A percentile compares a stretch with the other conserved stretches of the same genome.
Conservation (phyloP, 2,113 vertebrate species). For the Podarcis raffonei region DNA sequence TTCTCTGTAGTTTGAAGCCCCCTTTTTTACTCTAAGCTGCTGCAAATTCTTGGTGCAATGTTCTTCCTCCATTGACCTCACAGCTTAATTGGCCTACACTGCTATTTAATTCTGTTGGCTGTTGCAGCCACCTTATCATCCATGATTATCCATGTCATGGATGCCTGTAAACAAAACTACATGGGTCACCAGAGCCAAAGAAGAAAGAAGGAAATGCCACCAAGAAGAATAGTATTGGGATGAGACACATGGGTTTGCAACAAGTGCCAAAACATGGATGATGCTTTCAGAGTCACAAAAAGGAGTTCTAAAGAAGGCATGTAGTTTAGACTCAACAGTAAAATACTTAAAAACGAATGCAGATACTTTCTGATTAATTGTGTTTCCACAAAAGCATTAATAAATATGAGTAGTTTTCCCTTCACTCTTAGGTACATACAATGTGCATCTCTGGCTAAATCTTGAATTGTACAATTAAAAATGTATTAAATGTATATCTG, state of each 20-base stretch:
- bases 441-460: neutral
- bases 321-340: neutral
- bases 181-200: neutral
- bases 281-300: neutral
- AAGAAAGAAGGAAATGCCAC: neutral
- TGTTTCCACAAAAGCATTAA: neutral
- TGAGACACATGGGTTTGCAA: neutral
- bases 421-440: neutral
- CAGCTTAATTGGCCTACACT: neutral
- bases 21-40: neutral
- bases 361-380: neutral
- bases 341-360: neutral
- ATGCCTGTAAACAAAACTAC: neutral
- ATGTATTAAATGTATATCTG: accelerated
- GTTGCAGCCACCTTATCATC: neutral
- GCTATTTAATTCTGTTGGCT: neutral
- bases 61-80: neutral
- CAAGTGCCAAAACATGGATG: neutral
- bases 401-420: slow-evolving; percentile 1
- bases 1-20: neutral
- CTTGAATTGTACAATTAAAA: neutral
- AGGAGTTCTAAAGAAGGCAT: neutral
- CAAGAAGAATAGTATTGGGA: neutral
- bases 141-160: neutral
- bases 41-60: neutral